Evolutionary conservation across 1,140 invertebrate genomes (phyloP).

Genomic region (Microplitis mediator): DNA sequence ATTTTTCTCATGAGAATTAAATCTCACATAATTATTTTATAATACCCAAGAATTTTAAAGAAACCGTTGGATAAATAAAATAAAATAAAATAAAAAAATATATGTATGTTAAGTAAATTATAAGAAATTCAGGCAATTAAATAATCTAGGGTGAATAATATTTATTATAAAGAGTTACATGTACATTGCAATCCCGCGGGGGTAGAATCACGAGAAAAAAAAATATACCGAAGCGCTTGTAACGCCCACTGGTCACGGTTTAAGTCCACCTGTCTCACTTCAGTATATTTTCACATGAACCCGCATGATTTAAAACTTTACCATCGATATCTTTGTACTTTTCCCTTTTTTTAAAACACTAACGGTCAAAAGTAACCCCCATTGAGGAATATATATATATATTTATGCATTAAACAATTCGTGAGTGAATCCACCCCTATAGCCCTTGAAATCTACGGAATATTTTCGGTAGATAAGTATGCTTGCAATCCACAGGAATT

Average conservation of each 20-base stretch:
- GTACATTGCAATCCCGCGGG: slow-evolving; percentile 37
- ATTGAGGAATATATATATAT: not conserved
- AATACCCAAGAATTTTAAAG: too few relatives aligned
- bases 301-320: slow-evolving; percentile 16
- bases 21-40: too few relatives aligned
- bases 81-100: too few relatives aligned
- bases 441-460: not conserved
- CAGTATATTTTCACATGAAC: not conserved
- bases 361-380: slow-evolving; percentile 46
- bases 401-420: too few relatives aligned
- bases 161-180: not conserved
- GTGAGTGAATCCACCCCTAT: slow-evolving; percentile 48
- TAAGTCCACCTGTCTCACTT: slow-evolving; percentile 47
- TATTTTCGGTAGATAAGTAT: not conserved
- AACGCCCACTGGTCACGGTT: slow-evolving; percentile 46
- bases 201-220: slow-evolving; percentile 16
- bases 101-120: too few relatives aligned
- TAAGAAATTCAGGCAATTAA: too few relatives aligned
- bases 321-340: slow-evolving; percentile 33
- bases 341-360: slow-evolving; percentile 16
- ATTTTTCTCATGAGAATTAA: too few relatives aligned
- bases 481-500: too few relatives aligned
- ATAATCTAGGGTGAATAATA: not conserved
- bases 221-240: slow-evolving; percentile 28
- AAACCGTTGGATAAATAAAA: too few relatives aligned